Conservation (phyloP, 2,797 vertebrate genomes). For the Hippocampus kuda region DNA sequence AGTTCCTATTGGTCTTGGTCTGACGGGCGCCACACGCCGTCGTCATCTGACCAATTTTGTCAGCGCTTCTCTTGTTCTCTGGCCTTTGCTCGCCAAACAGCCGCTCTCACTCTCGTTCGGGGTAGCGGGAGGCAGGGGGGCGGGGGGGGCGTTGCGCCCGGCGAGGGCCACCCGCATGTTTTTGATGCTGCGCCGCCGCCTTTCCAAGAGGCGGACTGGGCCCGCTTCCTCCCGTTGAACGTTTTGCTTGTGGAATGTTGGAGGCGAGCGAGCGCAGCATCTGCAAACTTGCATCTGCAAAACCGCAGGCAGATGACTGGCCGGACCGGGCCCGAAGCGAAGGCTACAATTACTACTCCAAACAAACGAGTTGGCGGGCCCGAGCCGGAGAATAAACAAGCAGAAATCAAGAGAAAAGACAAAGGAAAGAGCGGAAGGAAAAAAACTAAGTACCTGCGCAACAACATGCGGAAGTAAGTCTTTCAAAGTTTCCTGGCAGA, state of each 20-base stretch:
- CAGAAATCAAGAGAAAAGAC: constrained; percentile 5
- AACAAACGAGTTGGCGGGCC: constrained; percentile 20
- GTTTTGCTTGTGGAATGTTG: background rate
- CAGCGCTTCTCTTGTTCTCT: too few relatives aligned
- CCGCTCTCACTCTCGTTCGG: too few relatives aligned
- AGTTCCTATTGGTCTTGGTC: too few relatives aligned
- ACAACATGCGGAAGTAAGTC: background rate
- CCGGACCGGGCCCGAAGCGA: constrained; percentile 12
- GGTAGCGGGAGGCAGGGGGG: too few relatives aligned
- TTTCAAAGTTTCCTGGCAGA: constrained; percentile 3
- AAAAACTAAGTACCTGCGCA: background rate
- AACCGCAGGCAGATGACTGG: constrained; percentile 28
- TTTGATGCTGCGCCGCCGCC: too few relatives aligned
- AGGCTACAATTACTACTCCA: constrained; percentile 38
- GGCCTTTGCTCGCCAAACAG: too few relatives aligned
- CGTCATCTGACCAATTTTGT: too few relatives aligned
- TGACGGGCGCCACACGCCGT: too few relatives aligned
- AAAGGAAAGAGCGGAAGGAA: background rate
- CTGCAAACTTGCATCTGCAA: constrained; percentile 30
- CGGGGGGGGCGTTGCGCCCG: too few relatives aligned
- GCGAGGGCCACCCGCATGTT: too few relatives aligned
- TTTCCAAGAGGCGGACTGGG: background rate
- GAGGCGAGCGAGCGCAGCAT: constrained; percentile 28
- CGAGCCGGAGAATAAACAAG: constrained; percentile 23
- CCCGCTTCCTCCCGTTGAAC: constrained; percentile 13